Evolutionary conservation across 2,113 vertebrate species (phyloP), one percentile per base, ranked within the genome.

Genomic region (Diphyllodes magnificus): DNA sequence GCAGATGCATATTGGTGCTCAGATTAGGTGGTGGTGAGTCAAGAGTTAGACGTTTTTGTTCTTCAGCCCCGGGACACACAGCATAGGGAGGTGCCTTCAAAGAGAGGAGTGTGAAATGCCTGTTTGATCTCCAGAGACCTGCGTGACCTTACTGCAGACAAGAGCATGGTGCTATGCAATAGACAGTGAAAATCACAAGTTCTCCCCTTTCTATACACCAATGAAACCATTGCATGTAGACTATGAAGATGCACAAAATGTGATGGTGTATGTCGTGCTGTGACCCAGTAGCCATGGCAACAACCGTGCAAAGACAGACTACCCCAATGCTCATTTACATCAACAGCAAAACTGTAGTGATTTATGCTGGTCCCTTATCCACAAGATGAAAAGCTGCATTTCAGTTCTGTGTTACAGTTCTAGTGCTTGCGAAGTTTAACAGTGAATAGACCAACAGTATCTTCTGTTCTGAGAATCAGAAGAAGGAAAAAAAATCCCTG

Each of bases 211-310:
- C 28, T 57, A 21, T 39, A 39, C 1, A 5, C 39, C 30, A 81
- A 6, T 0, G 4, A 90, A 90, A 78, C 42, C 13, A 39, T 7
- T 86, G 25, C 30, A 42, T 11, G 12, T n/a, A 65, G 50, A 63
- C 47, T 44, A 64, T 5, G 28, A 88, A 39, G 60, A 61, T 61
- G 45, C 30, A 61, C 28, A 11, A 84, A 79, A 81, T 11, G 15
- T 71, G 25, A 64, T 49, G 71, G 70, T 10, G 3, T 81, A 66
- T 77, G 44, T 88, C 49, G 33, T 90, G 72, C 63, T 81, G 53
- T 95, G 86, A 96, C 91, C 89, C 47, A 39, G 88, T 95, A 96
- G 83, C 86, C 83, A 95, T 96, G 80, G 95, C 92, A 97, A 97
- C 93, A 73, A 57, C 50, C 66, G 59, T 39, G 75, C 60, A 85